These are phyloP conservation scores for Thereva nobilitata DNA, from an alignment of 2,888 invertebrate species.

Conservation along the genomic window DNA sequence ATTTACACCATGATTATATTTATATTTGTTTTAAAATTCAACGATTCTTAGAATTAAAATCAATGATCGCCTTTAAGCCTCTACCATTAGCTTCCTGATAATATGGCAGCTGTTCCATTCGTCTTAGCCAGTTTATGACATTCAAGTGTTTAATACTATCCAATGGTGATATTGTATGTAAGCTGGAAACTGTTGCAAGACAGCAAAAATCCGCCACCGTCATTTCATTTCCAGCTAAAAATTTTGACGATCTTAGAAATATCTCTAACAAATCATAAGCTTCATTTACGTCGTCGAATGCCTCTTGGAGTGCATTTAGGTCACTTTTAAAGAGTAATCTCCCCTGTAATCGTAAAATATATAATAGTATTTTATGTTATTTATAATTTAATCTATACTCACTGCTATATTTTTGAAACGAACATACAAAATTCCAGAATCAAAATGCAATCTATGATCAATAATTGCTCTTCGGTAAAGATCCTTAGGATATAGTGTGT, in stretches of 20 bases:
- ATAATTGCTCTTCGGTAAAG: not conserved
- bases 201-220: conserved; percentile 40
- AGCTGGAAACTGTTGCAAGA: conserved; percentile 25
- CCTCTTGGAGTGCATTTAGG: conserved; percentile 36
- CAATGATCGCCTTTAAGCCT: not conserved
- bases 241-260: conserved; percentile 44
- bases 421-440: not conserved
- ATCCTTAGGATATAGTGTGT: conserved; percentile 43
- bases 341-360: not conserved
- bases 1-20: too few species aligned
- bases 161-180: conserved; percentile 29
- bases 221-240: conserved; percentile 31
- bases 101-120: conserved; percentile 42
- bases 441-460: too few species aligned
- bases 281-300: conserved; percentile 40
- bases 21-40: too few species aligned
- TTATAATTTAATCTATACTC: not conserved
- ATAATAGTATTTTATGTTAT: not conserved
- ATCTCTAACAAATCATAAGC: conserved; percentile 45
- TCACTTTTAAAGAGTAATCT: conserved; percentile 9
- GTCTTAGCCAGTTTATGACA: conserved; percentile 27
- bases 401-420: not conserved
- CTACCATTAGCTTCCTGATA: conserved; percentile 33
- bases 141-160: conserved; percentile 33
- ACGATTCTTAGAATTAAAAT: too few species aligned